Evolutionary conservation across 2,113 vertebrate genomes (phyloP).

Genomic region (Oophaga pumilio): DNA sequence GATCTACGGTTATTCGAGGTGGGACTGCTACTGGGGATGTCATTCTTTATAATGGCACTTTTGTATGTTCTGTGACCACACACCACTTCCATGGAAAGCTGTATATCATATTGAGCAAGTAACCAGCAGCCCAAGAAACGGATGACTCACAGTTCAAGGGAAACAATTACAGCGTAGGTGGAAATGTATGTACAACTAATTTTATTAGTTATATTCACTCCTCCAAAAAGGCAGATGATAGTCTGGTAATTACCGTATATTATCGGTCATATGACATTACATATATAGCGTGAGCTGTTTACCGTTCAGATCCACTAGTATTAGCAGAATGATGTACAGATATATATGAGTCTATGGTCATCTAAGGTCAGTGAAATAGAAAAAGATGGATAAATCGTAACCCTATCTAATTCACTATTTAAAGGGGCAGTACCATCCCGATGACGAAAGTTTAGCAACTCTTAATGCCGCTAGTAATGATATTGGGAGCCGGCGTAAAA

Average conservation of each 20-base stretch:
- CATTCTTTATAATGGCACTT: too few relatives aligned
- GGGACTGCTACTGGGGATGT: too few relatives aligned
- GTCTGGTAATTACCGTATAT: not conserved
- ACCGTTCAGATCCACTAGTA: not conserved
- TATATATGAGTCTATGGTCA: not conserved
- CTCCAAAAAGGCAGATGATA: not conserved
- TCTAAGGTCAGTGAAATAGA: too few relatives aligned
- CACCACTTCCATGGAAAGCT: not conserved
- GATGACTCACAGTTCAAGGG: not conserved
- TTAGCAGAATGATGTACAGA: not conserved
- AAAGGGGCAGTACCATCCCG: too few relatives aligned
- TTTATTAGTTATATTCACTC: not conserved
- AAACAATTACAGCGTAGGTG: not conserved
- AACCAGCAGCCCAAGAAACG: not conserved
- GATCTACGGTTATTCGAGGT: too few relatives aligned
- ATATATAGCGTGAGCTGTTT: not conserved
- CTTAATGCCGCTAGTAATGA: too few relatives aligned
- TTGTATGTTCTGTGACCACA: not conserved
- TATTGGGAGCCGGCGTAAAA: too few relatives aligned
- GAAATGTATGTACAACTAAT: not conserved
- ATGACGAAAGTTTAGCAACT: too few relatives aligned
- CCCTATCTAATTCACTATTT: too few relatives aligned
- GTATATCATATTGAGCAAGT: not conserved
- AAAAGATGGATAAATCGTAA: too few relatives aligned
- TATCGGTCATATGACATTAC: too few relatives aligned